phyloP scores from a whole-genome alignment of 2,888 invertebrate genomes.

The Dromius quadrimaculatus region DNA sequence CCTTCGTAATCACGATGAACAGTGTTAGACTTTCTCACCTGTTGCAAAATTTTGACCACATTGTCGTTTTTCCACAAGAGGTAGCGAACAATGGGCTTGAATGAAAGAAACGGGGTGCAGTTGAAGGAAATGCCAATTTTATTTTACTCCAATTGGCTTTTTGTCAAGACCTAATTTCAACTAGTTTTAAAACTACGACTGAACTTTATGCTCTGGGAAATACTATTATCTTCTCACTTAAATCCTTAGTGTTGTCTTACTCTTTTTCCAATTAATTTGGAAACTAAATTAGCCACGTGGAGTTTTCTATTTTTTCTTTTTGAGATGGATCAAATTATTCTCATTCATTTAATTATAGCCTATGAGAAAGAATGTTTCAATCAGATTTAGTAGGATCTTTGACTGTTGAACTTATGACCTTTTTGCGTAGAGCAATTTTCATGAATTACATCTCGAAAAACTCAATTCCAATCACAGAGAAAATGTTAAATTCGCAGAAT shows the following conservation, averaged over 20 bases:
- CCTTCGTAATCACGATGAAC: constrained; percentile 24
- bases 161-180: constrained; percentile 27
- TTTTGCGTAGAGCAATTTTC: no score
- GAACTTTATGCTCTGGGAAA: not conserved
- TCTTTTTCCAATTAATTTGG: not conserved
- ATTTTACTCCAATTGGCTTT: constrained; percentile 27
- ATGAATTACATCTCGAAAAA: no score
- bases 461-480: no score
- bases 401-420: no score
- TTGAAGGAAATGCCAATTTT: constrained; percentile 7
- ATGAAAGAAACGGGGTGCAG: not conserved
- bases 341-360: no score
- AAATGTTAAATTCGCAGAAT: no score
- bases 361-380: no score
- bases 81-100: not conserved
- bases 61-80: constrained; percentile 4
- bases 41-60: constrained; percentile 34
- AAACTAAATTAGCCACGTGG: no score
- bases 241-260: no score
- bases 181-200: constrained; percentile 8
- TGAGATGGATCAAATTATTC: no score
- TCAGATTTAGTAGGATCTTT: no score
- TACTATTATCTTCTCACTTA: not conserved
- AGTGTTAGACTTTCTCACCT: constrained; percentile 14
- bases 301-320: no score